phyloP scores from a whole-genome alignment of 2,888 invertebrate species.

The Allophyes oxyacanthae region DNA sequence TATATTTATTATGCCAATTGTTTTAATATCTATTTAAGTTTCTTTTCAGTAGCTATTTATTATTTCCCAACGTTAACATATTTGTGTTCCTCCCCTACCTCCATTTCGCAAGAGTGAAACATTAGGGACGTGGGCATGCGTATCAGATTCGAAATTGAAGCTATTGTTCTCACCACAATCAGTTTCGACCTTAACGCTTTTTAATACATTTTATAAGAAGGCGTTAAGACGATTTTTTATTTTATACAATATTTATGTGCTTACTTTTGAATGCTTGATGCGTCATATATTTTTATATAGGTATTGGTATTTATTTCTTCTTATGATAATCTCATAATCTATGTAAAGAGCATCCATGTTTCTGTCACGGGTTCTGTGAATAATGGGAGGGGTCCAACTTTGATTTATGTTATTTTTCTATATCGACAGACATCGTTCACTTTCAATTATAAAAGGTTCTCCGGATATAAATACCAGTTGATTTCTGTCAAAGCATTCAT shows the following conservation, averaged over 20 bases:
- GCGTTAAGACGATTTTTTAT: too few relatives aligned
- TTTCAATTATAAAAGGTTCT: neutral
- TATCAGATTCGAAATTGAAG: neutral
- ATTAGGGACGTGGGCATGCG: slow-evolving; percentile 26
- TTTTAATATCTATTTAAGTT: neutral
- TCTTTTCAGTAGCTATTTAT: neutral
- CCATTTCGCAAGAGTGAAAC: slow-evolving; percentile 18
- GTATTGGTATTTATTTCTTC: too few relatives aligned
- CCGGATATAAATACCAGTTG: neutral
- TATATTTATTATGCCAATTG: slow-evolving; percentile 5
- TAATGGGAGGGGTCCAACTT: slow-evolving; percentile 1
- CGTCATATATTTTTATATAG: too few relatives aligned
- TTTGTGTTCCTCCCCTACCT: slow-evolving; percentile 17
- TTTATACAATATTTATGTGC: too few relatives aligned
- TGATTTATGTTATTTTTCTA: slow-evolving; percentile 1
- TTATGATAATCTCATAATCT: too few relatives aligned
- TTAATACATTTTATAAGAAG: too few relatives aligned
- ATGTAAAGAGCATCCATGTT: too few relatives aligned
- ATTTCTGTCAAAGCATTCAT: neutral
- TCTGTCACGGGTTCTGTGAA: too few relatives aligned
- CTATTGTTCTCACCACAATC: slow-evolving; percentile 16
- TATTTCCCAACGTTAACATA: slow-evolving; percentile 21
- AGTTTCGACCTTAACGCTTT: slow-evolving; percentile 4
- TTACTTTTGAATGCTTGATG: too few relatives aligned
- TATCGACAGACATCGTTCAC: too few relatives aligned